phyloP scores from a whole-genome alignment of 2,113 vertebrate genomes.

The Strix uralensis region DNA sequence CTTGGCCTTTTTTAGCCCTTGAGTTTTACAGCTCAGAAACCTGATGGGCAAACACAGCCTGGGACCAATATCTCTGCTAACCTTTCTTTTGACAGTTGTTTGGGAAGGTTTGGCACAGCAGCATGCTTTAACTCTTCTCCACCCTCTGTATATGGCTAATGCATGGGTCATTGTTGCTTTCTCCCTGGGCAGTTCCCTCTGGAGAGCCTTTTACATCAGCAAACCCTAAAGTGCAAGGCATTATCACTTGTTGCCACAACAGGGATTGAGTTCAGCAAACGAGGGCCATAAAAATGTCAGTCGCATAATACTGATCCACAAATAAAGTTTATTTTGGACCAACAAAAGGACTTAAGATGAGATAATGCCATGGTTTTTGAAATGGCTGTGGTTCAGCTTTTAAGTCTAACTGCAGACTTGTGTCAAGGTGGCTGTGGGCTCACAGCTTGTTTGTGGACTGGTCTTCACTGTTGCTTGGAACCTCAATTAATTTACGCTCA shows the following conservation, averaged over 20 bases:
- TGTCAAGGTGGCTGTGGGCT: background rate
- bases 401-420: background rate
- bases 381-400: background rate
- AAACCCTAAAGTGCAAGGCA: background rate
- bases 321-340: background rate
- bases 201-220: background rate
- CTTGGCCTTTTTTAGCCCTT: background rate
- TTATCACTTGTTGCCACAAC: background rate
- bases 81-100: background rate
- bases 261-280: background rate
- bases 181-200: background rate
- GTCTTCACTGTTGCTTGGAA: background rate
- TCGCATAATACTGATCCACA: background rate
- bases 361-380: background rate
- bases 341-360: background rate
- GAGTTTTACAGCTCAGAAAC: background rate
- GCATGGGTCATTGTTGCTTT: background rate
- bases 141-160: background rate
- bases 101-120: background rate
- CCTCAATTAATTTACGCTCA: background rate
- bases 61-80: background rate
- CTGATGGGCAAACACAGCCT: background rate
- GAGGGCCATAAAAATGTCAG: background rate
- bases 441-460: background rate
- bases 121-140: background rate